These are phyloP conservation scores for Spermophilus dauricus DNA, from an alignment of 2,113 vertebrate genomes.

Conservation along the genomic window DNA sequence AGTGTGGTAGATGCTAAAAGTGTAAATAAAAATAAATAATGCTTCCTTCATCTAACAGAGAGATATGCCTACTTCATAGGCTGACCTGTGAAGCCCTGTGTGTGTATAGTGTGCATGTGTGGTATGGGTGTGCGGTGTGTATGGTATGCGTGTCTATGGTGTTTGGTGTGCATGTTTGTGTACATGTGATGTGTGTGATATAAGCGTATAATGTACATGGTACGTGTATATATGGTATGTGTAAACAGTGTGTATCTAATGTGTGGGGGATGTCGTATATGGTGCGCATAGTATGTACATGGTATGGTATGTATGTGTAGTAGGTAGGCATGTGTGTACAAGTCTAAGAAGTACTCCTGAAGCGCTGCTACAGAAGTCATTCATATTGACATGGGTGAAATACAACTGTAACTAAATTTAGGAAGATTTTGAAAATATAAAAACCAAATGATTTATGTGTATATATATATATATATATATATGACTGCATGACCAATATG, in stretches of 20 bases:
- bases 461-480: too few relatives aligned
- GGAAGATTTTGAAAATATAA: background rate
- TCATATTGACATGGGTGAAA: background rate
- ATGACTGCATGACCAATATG: too few relatives aligned
- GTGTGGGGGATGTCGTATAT: background rate
- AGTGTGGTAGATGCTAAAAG: background rate
- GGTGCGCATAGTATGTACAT: background rate
- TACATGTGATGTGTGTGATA: background rate
- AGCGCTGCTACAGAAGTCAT: background rate
- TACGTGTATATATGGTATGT: too few relatives aligned
- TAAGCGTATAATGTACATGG: too few relatives aligned
- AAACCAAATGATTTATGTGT: background rate
- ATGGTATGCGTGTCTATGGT: background rate
- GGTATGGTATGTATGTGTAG: background rate
- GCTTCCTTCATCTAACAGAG: background rate
- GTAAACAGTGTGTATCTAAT: background rate
- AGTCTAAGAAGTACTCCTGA: background rate
- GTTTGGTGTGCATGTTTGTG: background rate
- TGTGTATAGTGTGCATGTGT: background rate
- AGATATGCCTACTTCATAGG: background rate
- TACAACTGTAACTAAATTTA: background rate
- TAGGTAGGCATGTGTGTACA: too few relatives aligned
- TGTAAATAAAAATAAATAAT: background rate
- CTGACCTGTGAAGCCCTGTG: fast-evolving
- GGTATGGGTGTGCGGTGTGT: background rate